Base-by-base conservation (phyloP, 2,797 vertebrate species). In the Danionella dracula region DNA sequence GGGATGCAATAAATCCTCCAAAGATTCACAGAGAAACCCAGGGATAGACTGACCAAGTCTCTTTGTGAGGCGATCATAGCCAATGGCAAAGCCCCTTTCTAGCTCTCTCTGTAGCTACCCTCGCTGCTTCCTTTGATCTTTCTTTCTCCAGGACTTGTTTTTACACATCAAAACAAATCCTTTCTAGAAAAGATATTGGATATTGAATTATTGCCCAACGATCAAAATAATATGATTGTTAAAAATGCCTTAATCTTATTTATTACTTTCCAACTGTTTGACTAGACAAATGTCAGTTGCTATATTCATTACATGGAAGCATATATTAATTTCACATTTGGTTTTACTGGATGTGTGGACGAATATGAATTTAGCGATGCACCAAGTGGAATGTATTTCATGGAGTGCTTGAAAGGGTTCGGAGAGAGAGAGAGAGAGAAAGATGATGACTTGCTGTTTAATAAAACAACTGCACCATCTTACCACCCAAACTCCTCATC, bases 391-490 rank as follows among this genome's bases (percentile, higher is more conserved):
- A 54, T 55, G 46, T 10, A 4, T 51, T 63, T 32, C 50, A 9
- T 71, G 78, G 74, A 81, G 73, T 72, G 75, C 49, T 55, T 65
- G 44, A 19, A 46, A 5, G 31, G 44, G 50, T 49, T 61, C 41
- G 50, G 48, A 58, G 7, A 54, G 32, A 35, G 40, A 8, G 65
- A 41, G 46, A 48, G 37, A 62, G 4, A n/a, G 8, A 68, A 38
- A 23, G 58, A 16, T 27, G 15, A 8, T 37, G 20, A 54, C 17
- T 9, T 51, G 46, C 48, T 17, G 41, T 35, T 44, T 45, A 21
- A 56, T 35, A 74, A 70, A 67, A 23, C 20, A 62, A 72, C 50
- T 37, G 21, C 16, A 29, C 15, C 51, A 17, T n/a, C 56, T 65
- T 50, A 49, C 21, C 16, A 20, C 20, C 53, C 19, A 27, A 3